Evolutionary conservation across 2,888 invertebrate species (phyloP).

Genomic region (Leucozona laternaria): DNA sequence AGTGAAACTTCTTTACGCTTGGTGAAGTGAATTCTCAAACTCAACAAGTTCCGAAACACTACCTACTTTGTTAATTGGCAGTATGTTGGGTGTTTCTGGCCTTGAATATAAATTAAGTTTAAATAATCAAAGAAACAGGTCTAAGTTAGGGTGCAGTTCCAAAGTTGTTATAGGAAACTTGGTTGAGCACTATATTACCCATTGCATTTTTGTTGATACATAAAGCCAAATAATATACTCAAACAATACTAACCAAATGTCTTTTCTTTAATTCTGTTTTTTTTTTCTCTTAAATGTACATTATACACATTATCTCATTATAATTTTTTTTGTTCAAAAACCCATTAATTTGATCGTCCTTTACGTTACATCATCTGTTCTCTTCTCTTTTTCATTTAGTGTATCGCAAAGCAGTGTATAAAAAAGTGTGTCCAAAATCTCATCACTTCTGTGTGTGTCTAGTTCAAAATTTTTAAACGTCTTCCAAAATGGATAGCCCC

Average conservation of each 20-base stretch:
- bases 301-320: not conserved
- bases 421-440: slow-evolving; percentile 57
- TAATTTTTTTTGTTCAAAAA: not conserved
- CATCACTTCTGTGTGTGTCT: slow-evolving; percentile 74
- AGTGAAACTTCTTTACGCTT: too few species aligned
- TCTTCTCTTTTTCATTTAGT: slow-evolving; percentile 70
- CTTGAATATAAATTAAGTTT: too few species aligned
- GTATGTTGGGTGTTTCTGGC: too few species aligned
- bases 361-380: slow-evolving; percentile 57
- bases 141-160: too few species aligned
- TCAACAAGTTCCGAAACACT: too few species aligned
- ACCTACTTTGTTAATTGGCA: too few species aligned
- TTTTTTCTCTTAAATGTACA: not conserved
- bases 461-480: slow-evolving; percentile 69
- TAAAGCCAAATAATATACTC: not conserved
- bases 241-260: not conserved
- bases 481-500: slow-evolving; percentile 82
- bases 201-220: not conserved
- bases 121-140: too few species aligned
- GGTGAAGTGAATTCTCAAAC: too few species aligned
- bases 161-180: too few species aligned
- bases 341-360: slow-evolving; percentile 21
- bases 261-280: not conserved
- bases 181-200: not conserved
- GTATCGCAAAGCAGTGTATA: slow-evolving; percentile 69